These are phyloP conservation scores for Phragmatobia fuliginosa DNA, from an alignment of 2,888 invertebrate genomes.

Conservation along the genomic window DNA sequence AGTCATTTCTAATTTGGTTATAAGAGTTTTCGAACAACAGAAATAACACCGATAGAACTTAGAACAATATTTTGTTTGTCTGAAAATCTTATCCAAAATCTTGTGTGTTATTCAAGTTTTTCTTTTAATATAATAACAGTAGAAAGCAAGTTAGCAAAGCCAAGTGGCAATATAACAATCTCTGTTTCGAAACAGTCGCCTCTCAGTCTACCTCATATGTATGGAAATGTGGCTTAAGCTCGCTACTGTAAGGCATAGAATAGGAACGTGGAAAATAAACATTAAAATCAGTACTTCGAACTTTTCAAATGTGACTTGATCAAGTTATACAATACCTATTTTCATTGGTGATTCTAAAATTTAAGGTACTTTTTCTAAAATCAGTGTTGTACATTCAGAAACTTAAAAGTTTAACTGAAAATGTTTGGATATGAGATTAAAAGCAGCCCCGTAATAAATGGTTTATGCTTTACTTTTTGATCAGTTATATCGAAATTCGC, in stretches of 20 bases:
- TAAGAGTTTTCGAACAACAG: no score
- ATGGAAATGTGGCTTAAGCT: slow-evolving; percentile 76
- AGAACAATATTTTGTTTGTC: no score
- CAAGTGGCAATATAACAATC: slow-evolving; percentile 41
- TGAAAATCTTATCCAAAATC: background rate
- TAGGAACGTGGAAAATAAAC: slow-evolving; percentile 8
- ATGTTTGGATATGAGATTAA: no score
- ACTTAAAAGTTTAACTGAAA: no score
- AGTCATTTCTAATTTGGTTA: no score
- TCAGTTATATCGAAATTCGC: background rate
- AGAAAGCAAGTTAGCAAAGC: slow-evolving; percentile 6
- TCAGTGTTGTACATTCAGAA: no score
- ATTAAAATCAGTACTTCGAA: background rate
- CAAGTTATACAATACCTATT: background rate
- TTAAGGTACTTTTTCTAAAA: no score
- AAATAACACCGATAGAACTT: no score
- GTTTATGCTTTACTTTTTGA: background rate
- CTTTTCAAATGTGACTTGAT: background rate
- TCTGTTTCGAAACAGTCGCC: slow-evolving; percentile 53
- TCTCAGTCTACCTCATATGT: slow-evolving; percentile 76
- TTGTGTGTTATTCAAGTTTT: background rate
- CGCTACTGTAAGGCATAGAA: slow-evolving; percentile 26
- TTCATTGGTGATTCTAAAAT: background rate
- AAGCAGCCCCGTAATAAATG: no score
- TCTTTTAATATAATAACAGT: slow-evolving; percentile 15